Conservation (phyloP, 2,888 invertebrate genomes). For the Dioctria rufipes region DNA sequence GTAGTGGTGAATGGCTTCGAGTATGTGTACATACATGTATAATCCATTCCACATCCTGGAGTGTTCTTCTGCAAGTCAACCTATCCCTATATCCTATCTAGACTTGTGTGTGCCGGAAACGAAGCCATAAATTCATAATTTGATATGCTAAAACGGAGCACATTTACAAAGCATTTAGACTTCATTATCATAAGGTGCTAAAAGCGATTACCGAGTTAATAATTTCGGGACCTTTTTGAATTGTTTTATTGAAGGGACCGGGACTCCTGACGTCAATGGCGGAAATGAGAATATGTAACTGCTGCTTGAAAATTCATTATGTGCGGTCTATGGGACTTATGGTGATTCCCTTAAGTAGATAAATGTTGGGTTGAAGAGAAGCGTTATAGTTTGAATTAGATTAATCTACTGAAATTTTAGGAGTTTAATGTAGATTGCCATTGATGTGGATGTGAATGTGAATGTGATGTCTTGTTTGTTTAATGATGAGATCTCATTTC, state of each 20-base stretch:
- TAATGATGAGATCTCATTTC: not conserved
- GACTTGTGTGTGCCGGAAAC: conserved; percentile 46
- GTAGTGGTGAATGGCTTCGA: too few species aligned
- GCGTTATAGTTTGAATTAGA: conserved; percentile 10
- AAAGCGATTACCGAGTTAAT: conserved; percentile 55
- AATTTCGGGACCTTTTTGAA: conserved; percentile 54
- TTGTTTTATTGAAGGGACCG: conserved; percentile 53
- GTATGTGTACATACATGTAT: too few species aligned
- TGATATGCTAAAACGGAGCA: conserved; percentile 54
- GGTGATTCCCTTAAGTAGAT: conserved; percentile 19
- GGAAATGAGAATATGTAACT: conserved; percentile 48
- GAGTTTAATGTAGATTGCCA: not conserved
- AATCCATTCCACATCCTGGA: too few species aligned
- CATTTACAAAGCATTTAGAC: conserved; percentile 55
- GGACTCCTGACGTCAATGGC: not conserved
- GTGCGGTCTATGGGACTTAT: conserved; percentile 39
- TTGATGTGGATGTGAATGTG: not conserved
- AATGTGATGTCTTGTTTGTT: not conserved
- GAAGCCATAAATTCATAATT: conserved; percentile 55
- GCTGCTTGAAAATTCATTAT: conserved; percentile 42
- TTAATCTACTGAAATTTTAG: conserved; percentile 33
- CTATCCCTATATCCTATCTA: too few species aligned
- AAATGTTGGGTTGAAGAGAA: not conserved
- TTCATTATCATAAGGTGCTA: conserved; percentile 55
- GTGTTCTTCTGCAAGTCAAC: too few species aligned